Percentiles rank a stretch among this genome's conserved stretches.
Conservation (phyloP, 2,888 invertebrate genomes). For the Tachina fera region DNA sequence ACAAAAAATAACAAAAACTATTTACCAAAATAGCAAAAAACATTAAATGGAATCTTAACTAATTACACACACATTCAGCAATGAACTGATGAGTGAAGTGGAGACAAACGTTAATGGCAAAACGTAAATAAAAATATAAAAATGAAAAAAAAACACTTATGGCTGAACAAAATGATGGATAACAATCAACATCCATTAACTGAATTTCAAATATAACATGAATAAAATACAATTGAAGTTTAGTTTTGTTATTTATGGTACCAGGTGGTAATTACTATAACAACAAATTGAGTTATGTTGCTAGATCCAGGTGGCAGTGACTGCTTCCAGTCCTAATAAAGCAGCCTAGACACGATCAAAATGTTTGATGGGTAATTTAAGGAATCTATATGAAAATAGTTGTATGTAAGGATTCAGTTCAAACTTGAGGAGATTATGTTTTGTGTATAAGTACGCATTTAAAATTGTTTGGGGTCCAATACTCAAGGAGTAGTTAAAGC, state of each 20-base stretch:
- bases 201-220: slow-evolving; percentile 47
- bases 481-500: too few relatives aligned
- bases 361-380: too few relatives aligned
- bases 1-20: background rate
- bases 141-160: background rate
- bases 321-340: too few relatives aligned
- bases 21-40: background rate
- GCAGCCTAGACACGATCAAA: too few relatives aligned
- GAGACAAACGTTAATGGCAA: background rate
- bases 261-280: background rate
- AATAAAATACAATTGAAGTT: background rate
- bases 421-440: too few relatives aligned
- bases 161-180: slow-evolving; percentile 37
- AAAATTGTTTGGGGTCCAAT: too few relatives aligned
- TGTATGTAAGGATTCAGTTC: too few relatives aligned
- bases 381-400: too few relatives aligned
- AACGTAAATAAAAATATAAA: slow-evolving; percentile 17
- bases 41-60: background rate
- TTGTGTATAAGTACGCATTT: too few relatives aligned
- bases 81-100: background rate
- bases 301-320: too few relatives aligned
- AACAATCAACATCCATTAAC: slow-evolving; percentile 60
- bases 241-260: slow-evolving; percentile 3
- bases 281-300: background rate
- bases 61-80: background rate